These are phyloP conservation scores for Oscheius sp. DNA, from an alignment of 2,888 invertebrate species.

Conservation along the genomic window DNA sequence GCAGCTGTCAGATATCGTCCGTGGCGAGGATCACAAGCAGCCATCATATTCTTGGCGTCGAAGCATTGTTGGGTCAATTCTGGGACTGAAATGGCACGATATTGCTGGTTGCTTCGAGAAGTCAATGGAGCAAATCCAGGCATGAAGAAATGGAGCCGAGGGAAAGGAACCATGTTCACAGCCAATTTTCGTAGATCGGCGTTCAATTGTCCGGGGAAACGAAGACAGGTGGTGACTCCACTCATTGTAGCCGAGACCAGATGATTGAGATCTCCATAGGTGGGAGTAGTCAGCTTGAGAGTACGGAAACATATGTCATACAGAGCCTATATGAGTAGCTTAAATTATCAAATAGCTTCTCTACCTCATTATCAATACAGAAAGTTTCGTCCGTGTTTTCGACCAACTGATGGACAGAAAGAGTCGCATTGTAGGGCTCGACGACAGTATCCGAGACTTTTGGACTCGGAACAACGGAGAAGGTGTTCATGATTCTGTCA, in stretches of 20 bases:
- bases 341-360: no score
- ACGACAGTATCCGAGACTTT: slow-evolving; percentile 80
- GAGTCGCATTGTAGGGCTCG: slow-evolving; percentile 76
- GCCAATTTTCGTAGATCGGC: slow-evolving; percentile 82
- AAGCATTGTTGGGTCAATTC: slow-evolving; percentile 80
- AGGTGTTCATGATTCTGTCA: slow-evolving; percentile 96
- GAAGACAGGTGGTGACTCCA: slow-evolving; percentile 76
- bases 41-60: slow-evolving; percentile 76
- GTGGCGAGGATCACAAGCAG: slow-evolving; percentile 74
- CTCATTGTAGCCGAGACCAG: slow-evolving; percentile 75
- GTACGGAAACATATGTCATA: slow-evolving; percentile 76
- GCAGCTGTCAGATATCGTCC: slow-evolving; percentile 76
- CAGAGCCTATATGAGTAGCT: slow-evolving; percentile 62
- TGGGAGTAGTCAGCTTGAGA: slow-evolving; percentile 78
- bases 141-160: slow-evolving; percentile 78
- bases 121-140: slow-evolving; percentile 71
- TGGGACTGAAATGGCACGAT: slow-evolving; percentile 75
- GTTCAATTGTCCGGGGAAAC: slow-evolving; percentile 86
- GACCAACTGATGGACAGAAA: slow-evolving; percentile 74
- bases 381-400: slow-evolving; percentile 71
- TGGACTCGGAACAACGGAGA: slow-evolving; percentile 88
- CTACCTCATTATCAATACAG: slow-evolving; percentile 74
- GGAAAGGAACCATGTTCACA: slow-evolving; percentile 92
- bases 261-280: slow-evolving; percentile 77
- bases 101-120: slow-evolving; percentile 74